phyloP scores from a whole-genome alignment of 2,113 vertebrate species.

The Smithornis capensis region DNA sequence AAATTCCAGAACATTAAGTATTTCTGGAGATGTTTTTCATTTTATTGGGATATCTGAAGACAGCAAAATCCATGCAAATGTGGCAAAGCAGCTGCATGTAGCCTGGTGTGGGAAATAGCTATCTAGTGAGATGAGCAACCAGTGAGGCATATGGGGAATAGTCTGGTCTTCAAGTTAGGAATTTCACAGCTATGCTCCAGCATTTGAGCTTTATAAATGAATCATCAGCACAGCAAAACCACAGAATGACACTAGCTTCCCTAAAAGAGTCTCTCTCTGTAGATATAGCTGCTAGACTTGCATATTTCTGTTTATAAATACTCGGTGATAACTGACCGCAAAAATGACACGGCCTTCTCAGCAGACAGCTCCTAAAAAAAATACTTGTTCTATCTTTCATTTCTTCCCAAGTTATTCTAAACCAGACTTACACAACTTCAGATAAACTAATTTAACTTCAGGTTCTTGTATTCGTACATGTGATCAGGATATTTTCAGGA shows the following conservation, averaged over 20 bases:
- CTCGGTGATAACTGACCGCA: background rate
- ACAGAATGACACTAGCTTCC: conserved; percentile 44
- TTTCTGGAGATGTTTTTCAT: background rate
- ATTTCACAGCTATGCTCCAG: conserved; percentile 6
- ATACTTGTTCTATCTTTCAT: background rate
- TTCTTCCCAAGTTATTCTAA: background rate
- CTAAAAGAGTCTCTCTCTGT: background rate
- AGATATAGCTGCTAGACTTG: conserved; percentile 22
- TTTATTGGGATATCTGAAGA: background rate
- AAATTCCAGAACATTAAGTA: background rate
- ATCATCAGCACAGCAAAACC: conserved; percentile 9
- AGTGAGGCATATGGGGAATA: conserved; percentile 6
- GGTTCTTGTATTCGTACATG: background rate
- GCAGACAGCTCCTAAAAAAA: background rate
- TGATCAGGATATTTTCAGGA: background rate
- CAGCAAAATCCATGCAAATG: background rate
- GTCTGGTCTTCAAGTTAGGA: conserved; percentile 7
- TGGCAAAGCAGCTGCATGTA: background rate
- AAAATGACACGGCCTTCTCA: background rate
- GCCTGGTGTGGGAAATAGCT: background rate
- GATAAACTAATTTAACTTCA: background rate
- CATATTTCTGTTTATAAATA: conserved; percentile 58
- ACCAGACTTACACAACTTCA: background rate
- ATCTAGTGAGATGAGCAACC: background rate
- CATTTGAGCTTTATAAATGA: background rate